Base-by-base conservation (phyloP, 2,797 vertebrate species). In the Podarcis siculus region DNA sequence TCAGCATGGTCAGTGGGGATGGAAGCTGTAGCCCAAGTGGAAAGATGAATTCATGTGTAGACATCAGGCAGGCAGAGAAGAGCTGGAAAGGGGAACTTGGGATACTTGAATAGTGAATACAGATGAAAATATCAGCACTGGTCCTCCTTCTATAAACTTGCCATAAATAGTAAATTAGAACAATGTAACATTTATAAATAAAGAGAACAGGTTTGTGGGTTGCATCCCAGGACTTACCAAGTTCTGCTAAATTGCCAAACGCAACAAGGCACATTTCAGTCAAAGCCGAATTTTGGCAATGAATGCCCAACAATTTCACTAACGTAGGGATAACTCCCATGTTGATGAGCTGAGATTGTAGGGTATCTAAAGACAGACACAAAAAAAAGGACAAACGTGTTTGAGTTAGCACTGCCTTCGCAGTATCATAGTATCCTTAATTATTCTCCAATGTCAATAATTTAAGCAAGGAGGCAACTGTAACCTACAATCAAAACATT, bases 261-360 rank as follows among this genome's bases (percentile, higher is more conserved):
- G 99, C 99, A 94, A 99, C 98, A 89, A 99, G 98, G 97, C 99
- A 99, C 99, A 99, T 99, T 96, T 99, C 99, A 91, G 98, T 99
- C 94, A 99, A 98, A 92, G 98, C 97, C 25, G 97, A 97, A 96
- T 99, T 99, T 91, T 99, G 98, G 90, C 98, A 98, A 88, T 99
- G 99, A 96, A 99, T 96, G 75, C 98, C 99, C 87, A 99, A 96
- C 93, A 99, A 97, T 96, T 98, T 98, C 96, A 99, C 99, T 97
- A 99, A 97, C 0, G 98, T 99, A 91, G 99, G 98, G 92, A 99
- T 99, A 90, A 99, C 98, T 80, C 98, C 99, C 98, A 99, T 99
- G 94, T 96, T 98, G 96, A 99, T 99, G 94, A 99, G 98, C 96
- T 99, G 99, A 92, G 98, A 98, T 96, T 99, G 99, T 95, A 99